phyloP scores from a whole-genome alignment of 2,113 vertebrate species.

The Tautogolabrus adspersus region DNA sequence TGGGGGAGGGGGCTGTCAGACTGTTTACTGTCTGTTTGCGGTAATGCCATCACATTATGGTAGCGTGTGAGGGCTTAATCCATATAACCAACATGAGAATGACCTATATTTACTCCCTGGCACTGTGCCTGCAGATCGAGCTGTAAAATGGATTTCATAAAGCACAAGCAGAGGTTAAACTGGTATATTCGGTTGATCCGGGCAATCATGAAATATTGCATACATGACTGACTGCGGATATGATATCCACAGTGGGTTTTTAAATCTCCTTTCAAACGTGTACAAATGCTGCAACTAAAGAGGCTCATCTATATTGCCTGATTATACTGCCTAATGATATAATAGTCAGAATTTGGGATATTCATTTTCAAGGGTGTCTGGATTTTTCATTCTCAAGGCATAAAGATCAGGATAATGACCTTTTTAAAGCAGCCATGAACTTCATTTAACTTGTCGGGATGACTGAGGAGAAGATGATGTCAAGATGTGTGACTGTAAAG shows the following conservation, averaged over 20 bases:
- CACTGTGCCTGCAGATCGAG: not conserved
- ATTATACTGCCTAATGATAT: not conserved
- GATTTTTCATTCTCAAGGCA: not conserved
- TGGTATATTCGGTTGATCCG: not conserved
- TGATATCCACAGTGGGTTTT: not conserved
- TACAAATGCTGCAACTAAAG: not conserved
- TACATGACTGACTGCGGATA: not conserved
- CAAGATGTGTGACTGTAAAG: not conserved
- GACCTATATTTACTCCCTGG: conserved; percentile 45
- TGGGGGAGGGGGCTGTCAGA: conserved; percentile 48
- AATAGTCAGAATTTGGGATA: too few species aligned
- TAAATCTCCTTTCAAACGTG: conserved; percentile 6
- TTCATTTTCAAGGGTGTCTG: too few species aligned
- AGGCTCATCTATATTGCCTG: not conserved
- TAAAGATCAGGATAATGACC: not conserved
- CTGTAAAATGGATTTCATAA: conserved; percentile 44
- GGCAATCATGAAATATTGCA: conserved; percentile 12
- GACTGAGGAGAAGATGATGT: not conserved
- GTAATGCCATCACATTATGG: conserved; percentile 47
- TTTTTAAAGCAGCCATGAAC: not conserved
- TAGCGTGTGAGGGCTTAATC: conserved; percentile 41
- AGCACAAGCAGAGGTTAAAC: conserved; percentile 36
- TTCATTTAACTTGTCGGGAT: not conserved
- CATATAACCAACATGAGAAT: conserved; percentile 39
- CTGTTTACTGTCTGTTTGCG: conserved; percentile 57